Evolutionary conservation across 2,888 invertebrate species (phyloP), one percentile per base, ranked within the genome.

Genomic region (Spicauda simplicius): DNA sequence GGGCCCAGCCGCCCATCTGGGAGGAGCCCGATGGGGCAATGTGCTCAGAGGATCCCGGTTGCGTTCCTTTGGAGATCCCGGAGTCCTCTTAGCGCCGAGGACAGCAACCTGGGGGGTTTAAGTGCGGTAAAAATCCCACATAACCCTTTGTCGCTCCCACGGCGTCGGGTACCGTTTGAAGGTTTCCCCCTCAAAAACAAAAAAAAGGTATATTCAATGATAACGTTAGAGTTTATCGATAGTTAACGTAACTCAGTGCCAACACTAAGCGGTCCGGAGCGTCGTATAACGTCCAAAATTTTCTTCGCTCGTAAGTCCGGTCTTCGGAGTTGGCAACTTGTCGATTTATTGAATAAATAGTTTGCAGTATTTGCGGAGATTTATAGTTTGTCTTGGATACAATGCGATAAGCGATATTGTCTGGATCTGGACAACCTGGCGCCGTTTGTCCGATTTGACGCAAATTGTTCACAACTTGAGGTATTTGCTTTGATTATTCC

Each of bases 221-320:
- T 25, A 25, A 25, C 25, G 5, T 25, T n/a, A n/a, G n/a, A n/a
- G n/a, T 41, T 41, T 41, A 41, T 41, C 41, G 41, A 41, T 41
- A 41, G 14, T 41, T 41, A 2, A 41, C 5, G 2, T 14, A 1
- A 0, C 0, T 4, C 41, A n/a, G 14, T 48, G 16, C 16, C 48
- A 12, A 56, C 74, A 69, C 73, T 73, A 70, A 16, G 45, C 33
- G 69, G 67, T 65, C 71, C 64, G 68, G 18, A 82, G 80, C 81
- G 84, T 72, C 72, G 70, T 65, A 62, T 65, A 67, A 72, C 84
- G 82, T 88, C 84, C 79, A 81, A 88, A 89, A 91, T 86, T 92
- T 93, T 92, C 92, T 93, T 93, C 83, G 85, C 69, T 85, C 88
- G 83, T 92, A 93, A 93, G 91, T 91, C 92, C 91, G 91, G 91